Evolutionary conservation across 2,888 invertebrate species (phyloP).

Genomic region (Ophioninae sp.): DNA sequence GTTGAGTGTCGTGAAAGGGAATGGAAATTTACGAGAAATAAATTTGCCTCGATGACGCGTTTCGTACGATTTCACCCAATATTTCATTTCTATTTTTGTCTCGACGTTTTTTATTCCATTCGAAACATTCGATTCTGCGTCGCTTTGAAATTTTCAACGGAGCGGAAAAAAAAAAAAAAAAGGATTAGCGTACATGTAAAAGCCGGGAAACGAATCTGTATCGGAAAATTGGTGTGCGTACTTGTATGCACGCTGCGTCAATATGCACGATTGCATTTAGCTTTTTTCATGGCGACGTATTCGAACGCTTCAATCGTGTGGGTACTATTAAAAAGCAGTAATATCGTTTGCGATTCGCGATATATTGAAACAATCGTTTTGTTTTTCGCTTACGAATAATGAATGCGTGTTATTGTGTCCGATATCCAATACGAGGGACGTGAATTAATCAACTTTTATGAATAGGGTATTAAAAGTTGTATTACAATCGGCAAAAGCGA

Average conservation of each 20-base stretch:
- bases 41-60: slow-evolving; percentile 18
- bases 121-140: slow-evolving; percentile 48
- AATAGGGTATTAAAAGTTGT: neutral
- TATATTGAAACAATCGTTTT: neutral
- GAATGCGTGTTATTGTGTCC: neutral
- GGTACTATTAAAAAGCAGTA: neutral
- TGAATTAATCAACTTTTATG: neutral
- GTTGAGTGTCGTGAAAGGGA: slow-evolving; percentile 42
- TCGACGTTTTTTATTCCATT: slow-evolving; percentile 21
- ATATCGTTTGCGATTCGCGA: neutral
- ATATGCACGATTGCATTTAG: neutral
- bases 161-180: slow-evolving; percentile 29
- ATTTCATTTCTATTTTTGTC: slow-evolving; percentile 4
- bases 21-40: slow-evolving; percentile 45
- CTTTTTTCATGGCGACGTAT: neutral
- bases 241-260: neutral
- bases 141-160: slow-evolving; percentile 27
- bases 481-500: neutral
- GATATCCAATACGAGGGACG: neutral
- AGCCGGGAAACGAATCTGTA: slow-evolving; percentile 36
- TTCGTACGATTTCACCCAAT: slow-evolving; percentile 28
- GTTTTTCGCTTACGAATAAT: neutral
- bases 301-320: neutral
- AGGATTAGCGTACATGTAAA: slow-evolving; percentile 32
- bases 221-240: neutral